Conservation (phyloP, 2,113 vertebrate genomes). For the Salminus brasiliensis region DNA sequence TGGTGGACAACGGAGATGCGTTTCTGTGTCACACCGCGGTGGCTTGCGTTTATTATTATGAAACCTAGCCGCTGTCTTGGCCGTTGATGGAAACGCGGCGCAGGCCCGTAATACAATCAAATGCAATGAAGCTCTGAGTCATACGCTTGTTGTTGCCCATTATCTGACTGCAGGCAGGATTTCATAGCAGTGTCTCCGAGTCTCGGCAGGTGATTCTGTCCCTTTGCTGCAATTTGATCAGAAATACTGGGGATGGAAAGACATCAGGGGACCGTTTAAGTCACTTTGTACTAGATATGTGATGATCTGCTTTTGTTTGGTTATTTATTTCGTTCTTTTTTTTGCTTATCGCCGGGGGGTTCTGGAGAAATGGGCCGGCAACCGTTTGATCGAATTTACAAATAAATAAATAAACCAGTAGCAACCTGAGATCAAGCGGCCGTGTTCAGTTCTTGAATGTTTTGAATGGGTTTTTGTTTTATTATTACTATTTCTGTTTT, state of each 20-base stretch:
- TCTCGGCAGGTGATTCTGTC: not conserved
- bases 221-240: conserved; percentile 29
- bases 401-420: no score
- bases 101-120: conserved; percentile 67
- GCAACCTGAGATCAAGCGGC: not conserved
- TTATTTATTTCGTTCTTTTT: conserved; percentile 22
- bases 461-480: not conserved
- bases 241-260: conserved; percentile 24
- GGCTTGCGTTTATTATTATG: conserved; percentile 30
- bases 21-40: not conserved
- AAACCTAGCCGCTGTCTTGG: not conserved
- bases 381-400: not conserved
- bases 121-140: conserved; percentile 73
- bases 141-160: conserved; percentile 36
- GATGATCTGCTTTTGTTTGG: conserved; percentile 22
- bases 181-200: conserved; percentile 23
- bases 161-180: conserved; percentile 36
- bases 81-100: conserved; percentile 52
- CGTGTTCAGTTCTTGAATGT: not conserved
- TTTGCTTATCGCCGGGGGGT: not conserved
- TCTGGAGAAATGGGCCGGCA: not conserved
- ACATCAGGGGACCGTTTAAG: conserved; percentile 17
- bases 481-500: not conserved
- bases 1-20: not conserved
- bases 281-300: conserved; percentile 3